Conservation (phyloP, 1,140 invertebrate genomes). For the Ceratitis capitata region DNA sequence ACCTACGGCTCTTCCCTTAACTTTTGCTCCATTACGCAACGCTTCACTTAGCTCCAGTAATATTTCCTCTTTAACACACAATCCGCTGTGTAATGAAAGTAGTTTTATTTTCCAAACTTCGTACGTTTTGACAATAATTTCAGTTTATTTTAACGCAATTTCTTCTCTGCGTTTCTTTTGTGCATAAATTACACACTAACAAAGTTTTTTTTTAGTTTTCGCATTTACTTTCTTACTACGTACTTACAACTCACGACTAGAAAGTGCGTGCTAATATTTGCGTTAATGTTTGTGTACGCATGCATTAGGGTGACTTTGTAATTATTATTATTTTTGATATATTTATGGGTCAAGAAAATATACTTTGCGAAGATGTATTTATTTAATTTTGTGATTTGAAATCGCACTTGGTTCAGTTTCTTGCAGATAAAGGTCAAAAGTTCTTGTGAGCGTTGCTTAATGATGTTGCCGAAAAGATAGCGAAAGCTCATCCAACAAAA, state of each 20-base stretch:
- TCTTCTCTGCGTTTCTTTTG: neutral
- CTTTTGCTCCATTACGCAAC: too few species aligned
- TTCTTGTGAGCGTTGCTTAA: too few species aligned
- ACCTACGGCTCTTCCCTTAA: too few species aligned
- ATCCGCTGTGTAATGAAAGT: neutral
- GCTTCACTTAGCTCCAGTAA: neutral
- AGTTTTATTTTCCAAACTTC: slow-evolving; percentile 45
- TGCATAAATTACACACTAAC: neutral
- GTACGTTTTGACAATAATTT: slow-evolving; percentile 59
- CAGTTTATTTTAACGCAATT: slow-evolving; percentile 61
- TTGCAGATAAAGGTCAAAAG: too few species aligned
- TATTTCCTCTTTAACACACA: neutral
- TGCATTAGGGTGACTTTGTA: neutral
- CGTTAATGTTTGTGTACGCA: neutral
- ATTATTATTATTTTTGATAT: too few species aligned
- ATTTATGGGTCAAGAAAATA: too few species aligned
- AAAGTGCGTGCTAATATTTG: neutral
- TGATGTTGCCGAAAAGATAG: too few species aligned
- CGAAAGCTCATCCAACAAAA: too few species aligned
- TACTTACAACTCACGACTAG: neutral
- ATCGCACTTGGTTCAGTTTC: too few species aligned
- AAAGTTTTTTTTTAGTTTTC: neutral
- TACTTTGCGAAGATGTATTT: too few species aligned
- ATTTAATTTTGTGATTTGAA: too few species aligned
- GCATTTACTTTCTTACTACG: neutral